Percentiles rank a stretch among this genome's conserved stretches.
Conservation (phyloP, 2,113 vertebrate genomes). For the Ahaetulla prasina region DNA sequence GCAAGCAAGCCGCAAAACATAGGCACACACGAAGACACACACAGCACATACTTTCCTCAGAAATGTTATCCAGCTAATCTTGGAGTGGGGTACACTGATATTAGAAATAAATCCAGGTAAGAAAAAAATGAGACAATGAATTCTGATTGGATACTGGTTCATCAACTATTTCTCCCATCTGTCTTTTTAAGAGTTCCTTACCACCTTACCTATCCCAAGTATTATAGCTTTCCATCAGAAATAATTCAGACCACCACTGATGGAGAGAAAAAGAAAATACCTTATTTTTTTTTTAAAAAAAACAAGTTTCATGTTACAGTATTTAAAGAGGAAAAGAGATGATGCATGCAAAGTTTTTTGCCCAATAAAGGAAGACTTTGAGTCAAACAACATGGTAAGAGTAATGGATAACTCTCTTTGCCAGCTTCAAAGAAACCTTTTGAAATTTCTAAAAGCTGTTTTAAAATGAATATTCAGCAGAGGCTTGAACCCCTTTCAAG, state of each 20-base stretch:
- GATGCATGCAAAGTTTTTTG: background rate
- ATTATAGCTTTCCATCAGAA: background rate
- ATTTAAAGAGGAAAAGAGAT: background rate
- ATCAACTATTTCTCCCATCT: background rate
- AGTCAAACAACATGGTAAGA: background rate
- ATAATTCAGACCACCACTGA: background rate
- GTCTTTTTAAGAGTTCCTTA: background rate
- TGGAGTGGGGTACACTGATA: background rate
- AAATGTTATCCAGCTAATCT: background rate
- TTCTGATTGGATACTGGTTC: background rate
- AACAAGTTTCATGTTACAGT: background rate
- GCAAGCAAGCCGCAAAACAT: background rate
- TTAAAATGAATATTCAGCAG: background rate
- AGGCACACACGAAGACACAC: background rate
- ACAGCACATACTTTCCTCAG: background rate
- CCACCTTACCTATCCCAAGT: background rate
- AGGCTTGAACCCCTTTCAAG: background rate
- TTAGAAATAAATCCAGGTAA: background rate
- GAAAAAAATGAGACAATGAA: background rate
- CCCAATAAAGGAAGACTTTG: background rate
- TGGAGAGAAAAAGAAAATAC: background rate
- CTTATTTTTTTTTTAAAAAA: background rate
- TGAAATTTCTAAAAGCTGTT: background rate
- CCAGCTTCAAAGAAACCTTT: background rate
- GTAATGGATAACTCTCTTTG: background rate